Evolutionary conservation across 2,797 vertebrate genomes (phyloP), one percentile per base, ranked within the genome.

Genomic region (Phaenicophaeus curvirostris): DNA sequence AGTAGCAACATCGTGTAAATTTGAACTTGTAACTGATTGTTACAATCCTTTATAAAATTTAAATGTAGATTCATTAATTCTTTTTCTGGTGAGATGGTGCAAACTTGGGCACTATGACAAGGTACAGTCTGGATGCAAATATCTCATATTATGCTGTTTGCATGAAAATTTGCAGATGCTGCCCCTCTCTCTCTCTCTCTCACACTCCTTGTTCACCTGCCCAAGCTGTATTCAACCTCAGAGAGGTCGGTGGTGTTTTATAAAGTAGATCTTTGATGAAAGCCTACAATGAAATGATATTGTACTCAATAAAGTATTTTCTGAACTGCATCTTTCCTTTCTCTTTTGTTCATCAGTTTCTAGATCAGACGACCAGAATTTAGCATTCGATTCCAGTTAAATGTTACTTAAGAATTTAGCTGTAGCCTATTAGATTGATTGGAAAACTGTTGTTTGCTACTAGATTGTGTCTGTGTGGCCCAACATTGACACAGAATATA

Each of bases 221-320:
- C 94, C 95, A 94, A 94, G 94, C 91, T 94, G 83, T 86, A 88
- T 96, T 96, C 95, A 96, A 78, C 94, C 92, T 96, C 95, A 96
- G 93, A 94, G 96, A 97, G 95, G 95, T 86, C 88, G 85, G 66
- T 59, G 15, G 41, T 95, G 83, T 95, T 95, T 96, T 95, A 93
- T 94, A 95, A 91, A 79, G 54, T 55, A 87, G 71, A 89, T 33
- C 72, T 94, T 91, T 91, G 71, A 75, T 0, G 2, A 92, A 85
- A 93, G 19, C 80, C 87, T 94, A 88, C 39, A 68, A 92, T 25
- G 37, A 94, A 93, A 91, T 66, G 57, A 50, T 94, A 90, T 95
- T 94, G 74, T 96, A 96, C 71, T 97, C 92, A 97, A 97, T 97
- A 97, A 97, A 97, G 82, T 96, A 96, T 97, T 97, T 97, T 96